Base-by-base conservation (phyloP, 1,140 invertebrate species). In the Macrotrachela quadricornifera region DNA sequence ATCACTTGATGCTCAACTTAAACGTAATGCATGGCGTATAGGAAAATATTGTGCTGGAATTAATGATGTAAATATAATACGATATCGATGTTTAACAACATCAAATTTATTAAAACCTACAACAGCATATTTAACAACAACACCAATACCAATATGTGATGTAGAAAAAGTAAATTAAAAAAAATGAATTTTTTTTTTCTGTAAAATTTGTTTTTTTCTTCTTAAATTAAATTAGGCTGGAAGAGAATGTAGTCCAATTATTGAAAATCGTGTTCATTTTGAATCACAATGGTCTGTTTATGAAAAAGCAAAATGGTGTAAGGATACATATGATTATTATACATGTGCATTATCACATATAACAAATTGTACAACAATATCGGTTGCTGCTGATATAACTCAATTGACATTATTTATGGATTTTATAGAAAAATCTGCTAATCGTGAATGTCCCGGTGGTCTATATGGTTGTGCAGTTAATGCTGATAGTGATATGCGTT, bases 281-380 rank as follows among this genome's bases (percentile, higher is more conserved):
- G 46, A 54, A 37, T 21, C 42, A 38, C 37, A 44, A 39, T 54
- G 53, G 53, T 46, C 46, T 36, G 39, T 49, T 1, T 54, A 48
- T 54, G 53, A 48, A n/a, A 54, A 54, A 54, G 48, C 48, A 46
- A 21, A 54, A 49, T 54, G 53, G 53, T 54, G 53, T 17, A 21
- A 36, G 15, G 53, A 54, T 45, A 14, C 47, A 2, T 42, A 42
- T 21, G 46, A 49, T 39, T 54, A 54, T 49, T 46, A 49, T 14
- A 48, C 41, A 18, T 54, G 53, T 49, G 46, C 53, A 16, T 43
- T 30, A 39, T 46, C 48, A 45, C 43, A 30, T 14, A 11, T 54
- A 21, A 49, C 48, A 0, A 48, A 54, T 46, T 54, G 53, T 43
- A 4, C 21, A 30, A 30, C 21, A 4, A 30, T 30, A 30, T 8